Evolutionary conservation across 2,797 vertebrate species (phyloP), one percentile per base, ranked within the genome.

Genomic region (Spizella passerina): DNA sequence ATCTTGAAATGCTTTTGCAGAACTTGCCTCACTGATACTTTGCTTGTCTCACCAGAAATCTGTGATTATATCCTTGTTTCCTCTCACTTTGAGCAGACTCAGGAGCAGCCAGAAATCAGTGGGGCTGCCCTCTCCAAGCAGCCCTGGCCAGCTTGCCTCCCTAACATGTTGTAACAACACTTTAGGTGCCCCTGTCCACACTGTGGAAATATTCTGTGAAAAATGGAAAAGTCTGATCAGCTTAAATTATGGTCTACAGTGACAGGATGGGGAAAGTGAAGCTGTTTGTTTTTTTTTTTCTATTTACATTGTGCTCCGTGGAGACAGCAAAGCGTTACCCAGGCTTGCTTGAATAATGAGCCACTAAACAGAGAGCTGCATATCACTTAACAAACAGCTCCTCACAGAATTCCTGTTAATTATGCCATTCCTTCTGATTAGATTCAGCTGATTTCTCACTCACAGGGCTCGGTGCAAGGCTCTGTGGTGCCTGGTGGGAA

Each of bases 371-470:
- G 80, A 93, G 71, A 84, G 39, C 38, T 82, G 86, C 27, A 9
- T 83, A 79, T 60, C 63, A 41, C 86, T 94, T 86, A 57, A 64
- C 78, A 43, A 87, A 84, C 78, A 85, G 82, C 76, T 91, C 56
- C 82, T 93, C 82, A 5, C 76, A 53, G 94, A 80, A 60, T 87
- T 95, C 3, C 1, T 77, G 73, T 89, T 93, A 96, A 92, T 96
- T 89, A 94, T 64, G 69, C 94, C 53, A n/a, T 91, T 95, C 39
- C 69, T 95, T 65, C 69, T 93, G 77, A 92, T 87, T 80, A 93
- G 84, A 86, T 92, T 94, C 95, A 96, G 91, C 89, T 92, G 89
- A 93, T 88, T 90, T 96, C 93, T 92, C 93, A 68, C 86, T 95
- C 92, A 57, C 86, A 89, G 55, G 95, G 81, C 83, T 95, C 59